phyloP scores from a whole-genome alignment of 2,888 invertebrate species.

The Eurois occulta region DNA sequence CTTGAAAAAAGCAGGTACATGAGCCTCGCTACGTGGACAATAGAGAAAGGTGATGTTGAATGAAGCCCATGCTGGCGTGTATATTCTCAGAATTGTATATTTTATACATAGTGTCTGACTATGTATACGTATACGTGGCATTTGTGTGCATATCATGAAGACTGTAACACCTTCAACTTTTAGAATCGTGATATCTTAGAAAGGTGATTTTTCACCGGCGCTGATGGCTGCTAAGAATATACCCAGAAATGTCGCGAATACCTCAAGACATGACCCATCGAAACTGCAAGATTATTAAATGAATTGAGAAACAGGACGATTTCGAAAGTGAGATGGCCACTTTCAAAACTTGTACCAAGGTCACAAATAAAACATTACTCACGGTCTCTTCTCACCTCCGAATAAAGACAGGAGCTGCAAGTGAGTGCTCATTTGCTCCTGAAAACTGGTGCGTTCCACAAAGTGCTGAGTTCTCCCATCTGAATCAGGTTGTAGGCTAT shows the following conservation, averaged over 20 bases:
- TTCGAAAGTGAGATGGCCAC: not conserved
- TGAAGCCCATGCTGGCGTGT: too few species aligned
- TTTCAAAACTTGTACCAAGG: not conserved
- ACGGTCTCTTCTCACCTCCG: conserved; percentile 83
- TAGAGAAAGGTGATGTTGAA: too few species aligned
- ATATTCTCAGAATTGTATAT: too few species aligned
- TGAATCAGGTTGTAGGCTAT: conserved; percentile 90
- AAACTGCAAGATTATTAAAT: conserved; percentile 72
- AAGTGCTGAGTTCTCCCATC: conserved; percentile 91
- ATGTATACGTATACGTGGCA: too few species aligned
- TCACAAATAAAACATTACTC: conserved; percentile 62
- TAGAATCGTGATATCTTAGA: too few species aligned
- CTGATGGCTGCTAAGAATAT: conserved; percentile 79
- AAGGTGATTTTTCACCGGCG: too few species aligned
- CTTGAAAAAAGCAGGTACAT: too few species aligned
- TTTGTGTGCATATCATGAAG: too few species aligned
- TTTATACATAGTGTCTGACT: too few species aligned
- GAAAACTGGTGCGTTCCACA: conserved; percentile 85
- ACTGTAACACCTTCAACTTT: too few species aligned
- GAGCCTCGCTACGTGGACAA: too few species aligned
- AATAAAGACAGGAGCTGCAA: conserved; percentile 78
- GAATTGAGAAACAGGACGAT: not conserved
- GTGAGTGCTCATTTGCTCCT: conserved; percentile 73
- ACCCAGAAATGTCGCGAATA: conserved; percentile 77
- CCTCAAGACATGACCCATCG: conserved; percentile 80